Conservation (phyloP, 1,140 invertebrate genomes). For the Eubasilissa regina region DNA sequence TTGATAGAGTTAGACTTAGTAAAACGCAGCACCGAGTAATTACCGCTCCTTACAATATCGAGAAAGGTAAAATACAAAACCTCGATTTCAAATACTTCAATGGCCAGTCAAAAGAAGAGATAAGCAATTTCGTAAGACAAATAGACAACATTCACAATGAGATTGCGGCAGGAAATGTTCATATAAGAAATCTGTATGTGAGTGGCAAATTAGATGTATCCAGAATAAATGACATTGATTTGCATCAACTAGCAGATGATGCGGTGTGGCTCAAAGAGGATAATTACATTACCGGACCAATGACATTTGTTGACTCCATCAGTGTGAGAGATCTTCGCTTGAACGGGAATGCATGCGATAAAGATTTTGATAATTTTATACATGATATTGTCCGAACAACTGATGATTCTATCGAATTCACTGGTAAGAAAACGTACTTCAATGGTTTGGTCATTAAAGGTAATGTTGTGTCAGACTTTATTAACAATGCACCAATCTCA, state of each 20-base stretch:
- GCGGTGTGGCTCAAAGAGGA: conserved; percentile 56
- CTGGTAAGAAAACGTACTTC: conserved; percentile 48
- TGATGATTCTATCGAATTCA: conserved; percentile 46
- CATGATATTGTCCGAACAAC: conserved; percentile 44
- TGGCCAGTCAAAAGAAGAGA: conserved; percentile 34
- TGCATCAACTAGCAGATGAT: conserved; percentile 48
- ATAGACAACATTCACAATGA: conserved; percentile 49
- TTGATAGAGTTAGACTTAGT: conserved; percentile 52
- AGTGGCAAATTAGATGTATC: conserved; percentile 47
- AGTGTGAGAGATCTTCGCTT: conserved; percentile 42
- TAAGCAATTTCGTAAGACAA: conserved; percentile 40
- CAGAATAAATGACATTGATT: conserved; percentile 49
- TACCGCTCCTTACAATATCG: conserved; percentile 49
- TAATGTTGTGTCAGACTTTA: conserved; percentile 41
- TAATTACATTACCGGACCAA: conserved; percentile 36
- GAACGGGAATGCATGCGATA: conserved; percentile 35
- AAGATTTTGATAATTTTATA: conserved; percentile 53
- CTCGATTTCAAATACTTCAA: conserved; percentile 49
- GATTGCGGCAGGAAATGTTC: conserved; percentile 38
- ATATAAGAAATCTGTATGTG: conserved; percentile 49
- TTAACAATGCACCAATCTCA: conserved; percentile 44
- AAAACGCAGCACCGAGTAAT: conserved; percentile 45
- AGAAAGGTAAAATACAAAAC: conserved; percentile 37
- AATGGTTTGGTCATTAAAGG: conserved; percentile 44
- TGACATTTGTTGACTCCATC: conserved; percentile 49